Evolutionary conservation across 2,113 vertebrate species (phyloP), one percentile per base, ranked within the genome.

Genomic region (Amblyornis subalaris): DNA sequence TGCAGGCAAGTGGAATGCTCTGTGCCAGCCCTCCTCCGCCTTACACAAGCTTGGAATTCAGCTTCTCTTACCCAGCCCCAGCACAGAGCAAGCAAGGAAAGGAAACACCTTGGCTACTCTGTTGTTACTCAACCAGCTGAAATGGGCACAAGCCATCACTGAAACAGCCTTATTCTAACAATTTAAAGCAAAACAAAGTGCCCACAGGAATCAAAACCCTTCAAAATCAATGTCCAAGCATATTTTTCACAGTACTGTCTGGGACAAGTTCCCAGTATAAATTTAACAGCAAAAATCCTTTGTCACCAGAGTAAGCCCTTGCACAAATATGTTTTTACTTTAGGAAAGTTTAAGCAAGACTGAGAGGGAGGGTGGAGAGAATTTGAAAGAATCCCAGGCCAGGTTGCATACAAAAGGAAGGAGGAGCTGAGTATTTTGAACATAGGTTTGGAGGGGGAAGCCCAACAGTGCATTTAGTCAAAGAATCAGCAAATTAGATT

Each of bases 201-300:
- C 31, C 14, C 53, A 25, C 40, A 72, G 72, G 44, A 55, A 90
- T 40, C 47, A 88, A 90, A 89, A 24, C 35, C 62, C 22, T 81
- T 90, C 61, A 74, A 80, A 88, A 77, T 60, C 13, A 60, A 70
- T 36, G 51, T 77, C 19, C 72, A 74, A 80, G 44, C 6, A 70
- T 38, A 77, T 90, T 92, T 94, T 92, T 94, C 57, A 73, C 48
- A 74, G 19, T 4, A 3, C 6, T 62, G 29, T 33, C 75, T 86
- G 71, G 88, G 58, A 96, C 28, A 83, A 94, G 12, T 57, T 95
- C 72, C 42, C 67, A 90, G 31, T 33, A 38, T 94, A 84, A 92
- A 83, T 88, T 81, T 86, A 90, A 88, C 60, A 89, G 60, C 53
- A 90, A 92, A 69, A 93, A 71, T 74, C 60, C 7, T 92, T 92